Base-by-base conservation (phyloP, 2,888 invertebrate genomes). In the Tiphia femorata region DNA sequence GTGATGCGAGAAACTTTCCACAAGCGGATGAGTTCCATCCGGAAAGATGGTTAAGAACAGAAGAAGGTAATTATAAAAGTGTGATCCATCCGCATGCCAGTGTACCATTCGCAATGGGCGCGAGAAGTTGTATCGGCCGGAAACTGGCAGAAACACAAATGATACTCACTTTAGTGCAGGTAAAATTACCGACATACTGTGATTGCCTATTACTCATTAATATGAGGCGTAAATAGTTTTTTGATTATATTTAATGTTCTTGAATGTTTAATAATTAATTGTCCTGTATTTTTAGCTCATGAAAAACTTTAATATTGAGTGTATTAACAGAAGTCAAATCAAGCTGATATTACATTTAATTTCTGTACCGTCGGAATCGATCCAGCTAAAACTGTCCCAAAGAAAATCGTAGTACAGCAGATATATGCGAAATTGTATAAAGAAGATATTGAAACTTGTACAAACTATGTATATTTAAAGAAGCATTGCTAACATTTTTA, bases 31-130 rank as follows among this genome's bases (percentile, higher is more conserved):
- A 84, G 59, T 94, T 95, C 75, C 78, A 87, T 61, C 95, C 96
- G 0, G 89, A 91, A 70, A 87, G 96, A 43, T 96, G 96, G 96
- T 80, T 86, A 30, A 87, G 91, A 67, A 85, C 83, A 72, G 86
- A 88, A 53, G 72, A 80, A 6, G 84, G 86, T 25, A 84, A 76
- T 67, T 83, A 84, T 55, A 65, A 77, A 5, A 82, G 86, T 20
- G 84, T 85, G 1, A 83, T 85, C 51, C 88, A 90, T 57, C 85
- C 91, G 1, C 88, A 90, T 73, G 94, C 92, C 5, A 90, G 90
- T 50, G 73, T 95, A 49, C 95, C 96, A 3, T 96, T 95, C 82
- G 94, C 94, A 1, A 85, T 93, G 62, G 95, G 96, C 0, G 87
- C 89, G 17, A 87, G 95, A 58, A 92, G 94, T 12, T 96, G 96